A percentile compares a stretch with the other conserved stretches of the same genome.
Evolutionary conservation across 2,113 vertebrate species (phyloP).

Genomic region (Callipepla californica): DNA sequence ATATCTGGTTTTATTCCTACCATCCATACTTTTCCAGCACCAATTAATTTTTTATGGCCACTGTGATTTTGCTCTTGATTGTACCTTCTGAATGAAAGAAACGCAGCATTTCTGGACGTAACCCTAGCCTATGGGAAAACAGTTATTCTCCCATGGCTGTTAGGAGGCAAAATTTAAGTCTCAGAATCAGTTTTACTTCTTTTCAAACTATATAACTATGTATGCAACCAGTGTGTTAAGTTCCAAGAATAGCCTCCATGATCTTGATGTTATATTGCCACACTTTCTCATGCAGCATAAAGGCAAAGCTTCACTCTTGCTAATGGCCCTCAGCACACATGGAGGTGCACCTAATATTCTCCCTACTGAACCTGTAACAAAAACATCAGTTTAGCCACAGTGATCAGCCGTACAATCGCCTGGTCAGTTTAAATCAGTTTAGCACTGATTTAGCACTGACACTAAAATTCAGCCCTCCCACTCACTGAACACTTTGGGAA

Average conservation of each 20-base stretch:
- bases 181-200: background rate
- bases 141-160: background rate
- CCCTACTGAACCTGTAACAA: background rate
- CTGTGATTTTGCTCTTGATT: background rate
- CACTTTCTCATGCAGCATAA: background rate
- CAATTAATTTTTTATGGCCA: background rate
- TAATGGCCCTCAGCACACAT: accelerated
- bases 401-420: background rate
- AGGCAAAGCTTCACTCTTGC: background rate
- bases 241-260: background rate
- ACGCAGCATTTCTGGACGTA: background rate
- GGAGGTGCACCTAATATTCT: background rate
- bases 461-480: background rate
- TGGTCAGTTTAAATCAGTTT: background rate
- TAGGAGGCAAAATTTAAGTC: background rate
- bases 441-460: background rate
- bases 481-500: background rate
- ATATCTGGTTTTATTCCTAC: background rate
- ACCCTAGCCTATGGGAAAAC: background rate
- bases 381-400: background rate
- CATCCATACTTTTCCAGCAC: background rate
- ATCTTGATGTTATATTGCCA: background rate
- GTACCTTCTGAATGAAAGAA: background rate
- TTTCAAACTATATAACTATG: background rate
- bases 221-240: accelerated